These are phyloP conservation scores for Drosophila mauritiana DNA, from an alignment of 1,140 invertebrate species.

Conservation along the genomic window DNA sequence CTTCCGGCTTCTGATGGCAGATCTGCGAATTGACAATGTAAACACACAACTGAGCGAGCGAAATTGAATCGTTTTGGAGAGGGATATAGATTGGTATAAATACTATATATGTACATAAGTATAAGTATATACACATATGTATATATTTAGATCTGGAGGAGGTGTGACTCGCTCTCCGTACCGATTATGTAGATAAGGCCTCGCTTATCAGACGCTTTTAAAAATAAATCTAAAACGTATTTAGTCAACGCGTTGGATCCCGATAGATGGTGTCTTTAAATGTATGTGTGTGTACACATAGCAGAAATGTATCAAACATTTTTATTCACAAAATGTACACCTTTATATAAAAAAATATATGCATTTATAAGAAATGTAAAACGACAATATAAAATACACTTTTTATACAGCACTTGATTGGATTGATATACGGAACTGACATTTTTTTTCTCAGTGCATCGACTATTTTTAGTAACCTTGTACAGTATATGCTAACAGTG, in stretches of 20 bases:
- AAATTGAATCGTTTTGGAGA: conserved; percentile 27
- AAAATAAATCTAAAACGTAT: conserved; percentile 80
- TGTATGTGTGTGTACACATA: conserved; percentile 2
- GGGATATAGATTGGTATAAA: conserved; percentile 9
- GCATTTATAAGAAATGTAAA: background rate
- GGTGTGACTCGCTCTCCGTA: conserved; percentile 25
- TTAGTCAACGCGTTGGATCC: conserved; percentile 51
- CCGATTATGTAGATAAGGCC: conserved; percentile 72
- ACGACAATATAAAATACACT: too few species aligned
- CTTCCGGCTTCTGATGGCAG: conserved; percentile 78
- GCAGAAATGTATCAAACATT: background rate
- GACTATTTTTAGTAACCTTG: conserved; percentile 61
- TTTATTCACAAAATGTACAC: background rate
- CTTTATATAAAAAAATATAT: background rate
- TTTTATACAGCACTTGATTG: too few species aligned
- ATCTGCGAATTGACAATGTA: conserved; percentile 64
- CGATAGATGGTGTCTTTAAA: conserved; percentile 8
- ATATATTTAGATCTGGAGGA: conserved; percentile 9
- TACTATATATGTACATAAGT: background rate
- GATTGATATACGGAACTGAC: background rate
- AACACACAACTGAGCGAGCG: conserved; percentile 36
- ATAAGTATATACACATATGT: background rate
- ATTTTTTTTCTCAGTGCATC: conserved; percentile 10
- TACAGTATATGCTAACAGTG: conserved; percentile 48
- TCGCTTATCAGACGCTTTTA: conserved; percentile 73